phyloP scores from a whole-genome alignment of 2,888 invertebrate species.

The Mechanitis messenoides region DNA sequence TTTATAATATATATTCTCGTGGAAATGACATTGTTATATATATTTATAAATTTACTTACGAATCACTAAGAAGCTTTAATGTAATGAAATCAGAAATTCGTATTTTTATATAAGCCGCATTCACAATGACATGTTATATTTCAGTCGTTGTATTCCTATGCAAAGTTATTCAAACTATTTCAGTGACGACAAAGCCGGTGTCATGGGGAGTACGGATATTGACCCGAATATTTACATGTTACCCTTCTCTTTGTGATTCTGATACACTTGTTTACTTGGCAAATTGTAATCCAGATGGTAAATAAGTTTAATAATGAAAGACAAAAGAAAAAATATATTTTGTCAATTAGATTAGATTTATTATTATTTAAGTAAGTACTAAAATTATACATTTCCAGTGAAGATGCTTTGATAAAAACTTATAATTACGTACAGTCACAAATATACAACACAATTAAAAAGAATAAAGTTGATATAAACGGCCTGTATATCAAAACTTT shows the following conservation, averaged over 20 bases:
- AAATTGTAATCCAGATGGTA: constrained; percentile 4
- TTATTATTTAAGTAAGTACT: no score
- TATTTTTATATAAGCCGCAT: neutral
- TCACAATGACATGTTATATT: constrained; percentile 2
- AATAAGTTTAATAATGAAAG: neutral
- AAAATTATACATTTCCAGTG: no score
- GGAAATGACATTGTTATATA: no score
- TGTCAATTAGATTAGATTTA: no score
- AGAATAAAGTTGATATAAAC: no score
- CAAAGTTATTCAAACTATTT: constrained; percentile 18
- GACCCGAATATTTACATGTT: constrained; percentile 19
- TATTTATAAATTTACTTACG: no score
- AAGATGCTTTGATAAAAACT: no score
- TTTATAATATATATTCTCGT: no score
- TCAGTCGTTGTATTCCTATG: constrained; percentile 8
- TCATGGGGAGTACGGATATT: constrained; percentile 7
- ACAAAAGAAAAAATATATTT: neutral
- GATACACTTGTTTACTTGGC: constrained; percentile 6
- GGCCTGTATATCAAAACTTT: no score
- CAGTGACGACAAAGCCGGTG: constrained; percentile 17
- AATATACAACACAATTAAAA: no score
- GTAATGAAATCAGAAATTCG: neutral
- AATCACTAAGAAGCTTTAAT: no score
- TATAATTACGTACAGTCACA: no score
- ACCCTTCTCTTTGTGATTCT: constrained; percentile 13